These are phyloP conservation scores for Fragum sueziense DNA, from an alignment of 2,888 invertebrate genomes.

Conservation along the genomic window DNA sequence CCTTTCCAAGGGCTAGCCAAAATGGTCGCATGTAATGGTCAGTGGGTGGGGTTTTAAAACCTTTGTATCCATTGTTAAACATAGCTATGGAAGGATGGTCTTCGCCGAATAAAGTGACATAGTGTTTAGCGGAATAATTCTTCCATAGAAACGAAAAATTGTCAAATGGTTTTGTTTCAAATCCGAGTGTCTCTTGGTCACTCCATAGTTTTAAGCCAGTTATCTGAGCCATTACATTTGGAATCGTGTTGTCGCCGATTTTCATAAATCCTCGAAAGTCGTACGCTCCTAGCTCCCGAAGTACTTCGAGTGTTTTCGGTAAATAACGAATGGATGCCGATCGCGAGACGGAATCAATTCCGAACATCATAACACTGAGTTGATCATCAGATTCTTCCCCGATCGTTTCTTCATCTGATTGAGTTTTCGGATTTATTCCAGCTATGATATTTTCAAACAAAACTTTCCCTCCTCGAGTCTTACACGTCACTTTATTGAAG, in stretches of 20 bases:
- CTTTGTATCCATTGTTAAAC: slow-evolving; percentile 34
- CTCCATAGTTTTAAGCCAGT: slow-evolving; percentile 11
- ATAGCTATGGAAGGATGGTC: slow-evolving; percentile 29
- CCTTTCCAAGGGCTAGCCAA: slow-evolving; percentile 32
- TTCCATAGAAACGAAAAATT: slow-evolving; percentile 48
- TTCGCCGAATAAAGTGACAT: slow-evolving; percentile 46
- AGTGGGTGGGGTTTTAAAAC: slow-evolving; percentile 34
- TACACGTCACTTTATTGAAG: slow-evolving; percentile 31
- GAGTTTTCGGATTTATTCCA: not conserved
- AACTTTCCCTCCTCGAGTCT: not conserved
- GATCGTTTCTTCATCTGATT: not conserved
- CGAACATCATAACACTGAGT: slow-evolving; percentile 40
- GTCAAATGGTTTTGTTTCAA: slow-evolving; percentile 16
- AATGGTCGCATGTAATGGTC: slow-evolving; percentile 51
- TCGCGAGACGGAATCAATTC: slow-evolving; percentile 49
- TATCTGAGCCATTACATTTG: slow-evolving; percentile 30
- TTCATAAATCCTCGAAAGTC: slow-evolving; percentile 43
- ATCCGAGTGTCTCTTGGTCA: not conserved
- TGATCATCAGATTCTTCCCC: slow-evolving; percentile 7
- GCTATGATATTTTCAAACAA: slow-evolving; percentile 8
- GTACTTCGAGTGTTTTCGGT: slow-evolving; percentile 34
- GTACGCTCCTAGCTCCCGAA: slow-evolving; percentile 23
- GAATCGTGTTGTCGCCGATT: slow-evolving; percentile 43
- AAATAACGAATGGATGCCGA: slow-evolving; percentile 37
- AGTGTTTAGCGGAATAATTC: slow-evolving; percentile 30